Percentiles rank a stretch among this genome's conserved stretches.
Conservation (phyloP, 1,140 invertebrate genomes). For the Apis laboriosa region DNA sequence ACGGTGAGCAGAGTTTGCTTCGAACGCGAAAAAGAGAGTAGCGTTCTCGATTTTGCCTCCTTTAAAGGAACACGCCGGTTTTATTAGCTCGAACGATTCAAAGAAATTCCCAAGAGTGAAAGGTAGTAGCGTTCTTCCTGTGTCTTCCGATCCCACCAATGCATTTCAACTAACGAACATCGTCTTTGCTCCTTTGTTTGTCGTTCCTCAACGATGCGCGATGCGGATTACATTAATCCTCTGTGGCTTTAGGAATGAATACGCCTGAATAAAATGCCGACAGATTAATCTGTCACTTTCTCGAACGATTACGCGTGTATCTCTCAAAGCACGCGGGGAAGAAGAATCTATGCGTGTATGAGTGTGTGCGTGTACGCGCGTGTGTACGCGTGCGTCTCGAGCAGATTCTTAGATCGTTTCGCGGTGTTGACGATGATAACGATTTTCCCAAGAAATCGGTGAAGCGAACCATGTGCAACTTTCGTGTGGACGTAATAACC, state of each 20-base stretch:
- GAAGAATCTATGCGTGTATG: too few species aligned
- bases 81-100: conserved; percentile 17
- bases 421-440: conserved; percentile 18
- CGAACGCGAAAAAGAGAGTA: conserved; percentile 38
- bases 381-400: neutral
- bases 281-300: neutral
- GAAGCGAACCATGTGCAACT: conserved; percentile 26
- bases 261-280: neutral
- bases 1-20: neutral
- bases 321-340: neutral
- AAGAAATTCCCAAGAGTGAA: conserved; percentile 46
- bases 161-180: conserved; percentile 24
- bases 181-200: neutral
- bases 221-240: neutral
- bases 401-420: neutral
- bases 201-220: conserved; percentile 4
- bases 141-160: neutral
- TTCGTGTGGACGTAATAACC: conserved; percentile 45
- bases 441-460: conserved; percentile 57
- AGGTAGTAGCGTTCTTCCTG: conserved; percentile 32
- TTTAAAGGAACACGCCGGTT: conserved; percentile 38
- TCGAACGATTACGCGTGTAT: neutral
- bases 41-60: conserved; percentile 47
- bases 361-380: too few species aligned
- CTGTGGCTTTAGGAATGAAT: neutral